phyloP scores from a whole-genome alignment of 2,113 vertebrate genomes.

The Elanus axillaris region DNA sequence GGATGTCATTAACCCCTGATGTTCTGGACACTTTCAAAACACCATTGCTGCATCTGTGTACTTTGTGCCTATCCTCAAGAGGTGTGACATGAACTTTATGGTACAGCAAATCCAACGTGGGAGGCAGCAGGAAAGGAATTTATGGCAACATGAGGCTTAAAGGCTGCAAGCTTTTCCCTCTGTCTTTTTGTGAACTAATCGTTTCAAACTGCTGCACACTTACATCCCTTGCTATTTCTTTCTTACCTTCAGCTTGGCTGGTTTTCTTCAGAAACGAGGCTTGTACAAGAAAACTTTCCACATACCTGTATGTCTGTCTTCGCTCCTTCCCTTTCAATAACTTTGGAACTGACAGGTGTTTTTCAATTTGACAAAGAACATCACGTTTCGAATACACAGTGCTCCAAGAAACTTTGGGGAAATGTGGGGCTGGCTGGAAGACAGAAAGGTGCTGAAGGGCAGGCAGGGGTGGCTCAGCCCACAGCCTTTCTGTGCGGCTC shows the following conservation, averaged over 20 bases:
- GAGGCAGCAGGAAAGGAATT: background rate
- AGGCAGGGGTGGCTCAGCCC: background rate
- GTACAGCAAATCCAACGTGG: background rate
- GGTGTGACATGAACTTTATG: background rate
- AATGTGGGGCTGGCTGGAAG: background rate
- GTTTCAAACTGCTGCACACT: fast-evolving
- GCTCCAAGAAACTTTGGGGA: background rate
- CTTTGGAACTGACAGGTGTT: background rate
- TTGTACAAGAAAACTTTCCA: background rate
- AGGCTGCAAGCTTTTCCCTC: background rate
- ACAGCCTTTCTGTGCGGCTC: background rate
- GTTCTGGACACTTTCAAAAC: background rate
- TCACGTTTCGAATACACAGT: background rate
- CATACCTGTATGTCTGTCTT: background rate
- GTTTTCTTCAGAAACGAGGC: background rate
- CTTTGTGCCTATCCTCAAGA: background rate
- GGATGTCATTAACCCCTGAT: background rate
- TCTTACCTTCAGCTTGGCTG: background rate
- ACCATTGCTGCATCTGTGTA: background rate
- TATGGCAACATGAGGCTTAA: background rate
- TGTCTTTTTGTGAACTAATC: background rate
- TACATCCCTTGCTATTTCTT: background rate
- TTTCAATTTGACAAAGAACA: background rate
- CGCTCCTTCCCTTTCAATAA: background rate
- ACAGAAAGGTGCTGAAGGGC: background rate